Conservation (phyloP, 1,140 invertebrate species). For the Helicoverpa zea region DNA sequence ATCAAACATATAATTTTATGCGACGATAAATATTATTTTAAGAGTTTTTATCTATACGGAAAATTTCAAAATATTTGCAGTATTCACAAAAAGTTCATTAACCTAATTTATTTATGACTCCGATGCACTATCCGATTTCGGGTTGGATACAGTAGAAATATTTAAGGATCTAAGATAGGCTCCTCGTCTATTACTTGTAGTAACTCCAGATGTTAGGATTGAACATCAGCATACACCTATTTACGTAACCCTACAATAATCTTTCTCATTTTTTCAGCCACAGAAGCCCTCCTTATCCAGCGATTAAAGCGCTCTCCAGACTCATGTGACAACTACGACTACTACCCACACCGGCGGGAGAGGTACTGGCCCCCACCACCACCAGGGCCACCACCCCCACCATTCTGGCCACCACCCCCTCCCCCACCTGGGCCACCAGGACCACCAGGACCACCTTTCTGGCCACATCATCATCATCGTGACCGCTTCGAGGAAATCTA, state of each 20-base stretch:
- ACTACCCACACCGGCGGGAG: conserved; percentile 43
- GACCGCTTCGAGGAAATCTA: conserved; percentile 28
- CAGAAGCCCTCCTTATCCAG: conserved; percentile 57
- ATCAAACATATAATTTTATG: neutral
- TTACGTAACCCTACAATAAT: neutral
- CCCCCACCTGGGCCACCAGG: conserved; percentile 32
- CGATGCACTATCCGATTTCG: too few relatives aligned
- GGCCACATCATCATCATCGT: conserved; percentile 33
- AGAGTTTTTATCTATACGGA: neutral
- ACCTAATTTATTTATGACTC: too few relatives aligned
- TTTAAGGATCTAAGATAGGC: too few relatives aligned
- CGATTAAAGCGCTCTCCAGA: conserved; percentile 66
- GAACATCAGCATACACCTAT: too few relatives aligned
- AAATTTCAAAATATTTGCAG: too few relatives aligned
- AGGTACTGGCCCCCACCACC: conserved; percentile 50
- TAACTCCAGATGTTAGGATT: neutral
- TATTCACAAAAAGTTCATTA: too few relatives aligned
- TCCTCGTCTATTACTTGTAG: neutral
- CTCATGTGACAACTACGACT: conserved; percentile 47
- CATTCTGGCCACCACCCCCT: conserved; percentile 53
- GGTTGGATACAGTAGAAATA: too few relatives aligned
- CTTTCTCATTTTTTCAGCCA: conserved; percentile 43
- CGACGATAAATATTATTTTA: neutral
- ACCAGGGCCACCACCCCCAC: conserved; percentile 57
- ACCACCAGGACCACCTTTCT: conserved; percentile 37